These are phyloP conservation scores for Lasaia peninsularis DNA, from an alignment of 1,140 invertebrate genomes.

Conservation along the genomic window DNA sequence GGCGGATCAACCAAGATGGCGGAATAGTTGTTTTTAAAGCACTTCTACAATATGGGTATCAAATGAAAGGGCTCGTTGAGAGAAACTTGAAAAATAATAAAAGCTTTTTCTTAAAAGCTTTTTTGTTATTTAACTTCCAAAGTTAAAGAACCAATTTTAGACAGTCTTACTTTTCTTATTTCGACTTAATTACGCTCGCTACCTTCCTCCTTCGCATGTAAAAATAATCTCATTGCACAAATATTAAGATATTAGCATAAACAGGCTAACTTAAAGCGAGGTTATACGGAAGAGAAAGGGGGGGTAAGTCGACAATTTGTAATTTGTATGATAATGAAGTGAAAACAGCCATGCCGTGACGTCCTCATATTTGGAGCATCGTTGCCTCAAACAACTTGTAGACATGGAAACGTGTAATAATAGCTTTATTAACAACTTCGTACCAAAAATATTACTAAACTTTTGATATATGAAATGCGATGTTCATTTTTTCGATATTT, in stretches of 20 bases:
- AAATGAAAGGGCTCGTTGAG: no score
- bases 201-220: neutral
- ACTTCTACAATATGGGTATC: no score
- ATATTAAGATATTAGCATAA: constrained; percentile 4
- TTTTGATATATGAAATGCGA: neutral
- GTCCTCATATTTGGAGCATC: constrained; percentile 21
- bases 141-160: no score
- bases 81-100: no score
- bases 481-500: no score
- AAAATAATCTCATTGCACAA: neutral
- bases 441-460: neutral
- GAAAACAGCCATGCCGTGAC: constrained; percentile 27
- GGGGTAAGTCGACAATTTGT: constrained; percentile 28
- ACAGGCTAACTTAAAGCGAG: neutral
- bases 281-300: neutral
- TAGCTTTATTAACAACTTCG: constrained; percentile 18
- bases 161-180: neutral
- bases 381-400: constrained; percentile 21
- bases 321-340: constrained; percentile 39
- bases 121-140: no score
- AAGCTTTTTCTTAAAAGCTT: no score
- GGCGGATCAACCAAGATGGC: no score
- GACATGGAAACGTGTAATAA: constrained; percentile 19
- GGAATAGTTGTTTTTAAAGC: no score
- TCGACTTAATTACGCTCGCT: no score